Conservation (phyloP, 2,888 invertebrate genomes). For the Atherix ibis region DNA sequence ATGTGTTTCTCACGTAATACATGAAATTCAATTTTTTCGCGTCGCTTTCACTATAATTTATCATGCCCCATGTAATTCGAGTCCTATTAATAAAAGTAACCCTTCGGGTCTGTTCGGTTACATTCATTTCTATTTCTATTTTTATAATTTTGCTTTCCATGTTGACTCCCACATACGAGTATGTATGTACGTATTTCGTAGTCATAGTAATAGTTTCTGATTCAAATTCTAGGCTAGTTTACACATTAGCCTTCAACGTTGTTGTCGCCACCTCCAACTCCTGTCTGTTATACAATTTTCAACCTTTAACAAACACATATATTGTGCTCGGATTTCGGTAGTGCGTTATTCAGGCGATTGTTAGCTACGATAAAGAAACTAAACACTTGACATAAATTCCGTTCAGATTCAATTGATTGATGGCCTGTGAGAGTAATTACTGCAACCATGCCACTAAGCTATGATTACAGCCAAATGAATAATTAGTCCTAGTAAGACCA, state of each 20-base stretch:
- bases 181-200: too few species aligned
- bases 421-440: constrained; percentile 1
- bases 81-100: constrained; percentile 1
- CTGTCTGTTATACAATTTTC: background rate
- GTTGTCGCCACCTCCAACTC: too few species aligned
- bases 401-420: constrained; percentile 4
- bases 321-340: too few species aligned
- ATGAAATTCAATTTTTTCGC: too few species aligned
- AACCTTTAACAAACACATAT: background rate
- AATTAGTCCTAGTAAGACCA: background rate
- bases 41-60: background rate
- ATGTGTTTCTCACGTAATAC: too few species aligned
- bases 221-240: too few species aligned
- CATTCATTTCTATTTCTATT: too few species aligned
- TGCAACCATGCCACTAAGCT: background rate
- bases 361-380: constrained; percentile 1
- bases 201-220: too few species aligned
- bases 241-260: too few species aligned
- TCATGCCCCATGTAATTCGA: background rate
- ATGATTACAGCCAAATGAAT: background rate
- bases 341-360: background rate
- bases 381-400: constrained; percentile 1
- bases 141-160: too few species aligned
- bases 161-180: too few species aligned
- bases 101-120: too few species aligned